These are phyloP conservation scores for Mionectes macconnelli DNA, from an alignment of 2,113 vertebrate genomes.

Conservation along the genomic window DNA sequence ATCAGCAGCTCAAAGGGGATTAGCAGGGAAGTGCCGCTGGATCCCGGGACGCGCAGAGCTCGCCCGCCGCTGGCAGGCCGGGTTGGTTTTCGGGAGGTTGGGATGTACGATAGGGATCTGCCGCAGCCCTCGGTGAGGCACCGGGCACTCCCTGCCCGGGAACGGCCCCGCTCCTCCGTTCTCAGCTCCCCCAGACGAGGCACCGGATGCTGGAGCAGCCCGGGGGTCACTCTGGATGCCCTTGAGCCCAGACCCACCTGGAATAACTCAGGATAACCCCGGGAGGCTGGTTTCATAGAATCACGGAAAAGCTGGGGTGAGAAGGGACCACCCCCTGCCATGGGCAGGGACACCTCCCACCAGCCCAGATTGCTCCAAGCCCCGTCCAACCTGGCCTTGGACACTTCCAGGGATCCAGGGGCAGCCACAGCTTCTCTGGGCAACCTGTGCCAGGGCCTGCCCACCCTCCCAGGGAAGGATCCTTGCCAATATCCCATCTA, in stretches of 20 bases:
- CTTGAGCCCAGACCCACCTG: accelerated
- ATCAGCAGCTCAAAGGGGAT: neutral
- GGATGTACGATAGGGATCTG: neutral
- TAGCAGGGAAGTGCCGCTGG: neutral
- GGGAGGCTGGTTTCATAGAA: neutral
- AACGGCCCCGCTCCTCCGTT: neutral
- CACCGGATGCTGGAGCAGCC: neutral
- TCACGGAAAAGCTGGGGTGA: accelerated
- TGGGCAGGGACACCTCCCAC: accelerated
- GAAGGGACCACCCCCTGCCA: neutral
- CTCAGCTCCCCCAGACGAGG: neutral
- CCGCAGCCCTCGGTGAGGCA: neutral
- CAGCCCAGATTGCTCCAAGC: accelerated
- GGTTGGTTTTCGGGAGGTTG: neutral
- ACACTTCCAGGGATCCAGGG: neutral
- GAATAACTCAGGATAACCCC: accelerated
- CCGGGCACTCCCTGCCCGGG: neutral
- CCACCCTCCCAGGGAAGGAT: accelerated
- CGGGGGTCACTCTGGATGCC: accelerated
- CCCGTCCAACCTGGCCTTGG: neutral
- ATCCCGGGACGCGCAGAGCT: neutral
- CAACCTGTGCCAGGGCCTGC: neutral
- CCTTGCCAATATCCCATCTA: neutral
- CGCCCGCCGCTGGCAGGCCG: neutral
- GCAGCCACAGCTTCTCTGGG: neutral